Base-by-base conservation (phyloP, 1,140 invertebrate species). In the Oryctes rhinoceros region DNA sequence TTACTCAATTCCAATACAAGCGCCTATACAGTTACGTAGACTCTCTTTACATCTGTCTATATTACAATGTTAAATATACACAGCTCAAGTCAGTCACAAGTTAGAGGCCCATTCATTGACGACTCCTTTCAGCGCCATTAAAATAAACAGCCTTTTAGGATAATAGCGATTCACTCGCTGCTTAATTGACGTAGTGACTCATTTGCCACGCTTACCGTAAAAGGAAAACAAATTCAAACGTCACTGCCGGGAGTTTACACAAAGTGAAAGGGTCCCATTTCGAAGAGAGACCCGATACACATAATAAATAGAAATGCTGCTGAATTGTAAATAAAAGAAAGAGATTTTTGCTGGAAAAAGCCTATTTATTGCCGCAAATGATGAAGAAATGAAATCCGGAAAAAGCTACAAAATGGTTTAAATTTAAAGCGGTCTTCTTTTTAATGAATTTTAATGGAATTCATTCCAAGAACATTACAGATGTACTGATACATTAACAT, bases 61-160 rank as follows among this genome's bases (percentile, higher is more conserved):
- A n/a, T 53, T 53, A 53, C n/a, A 53, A 15, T 53, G 49, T 53
- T 53, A 53, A 53, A 53, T 53, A 53, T n/a, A 53, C 49, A 53
- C 49, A 13, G 49, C 49, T 11, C 49, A 53, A 53, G 49, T 53
- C 49, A 53, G 49, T 53, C 49, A 53, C 49, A 53, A 53, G 49
- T 53, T n/a, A 53, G 49, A 53, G 3, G 49, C n/a, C 49, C 49
- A 53, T 53, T 53, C 49, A 53, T 53, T 53, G 49, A 53, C 49
- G n/a, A 53, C 49, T 53, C 49, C 13, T 53, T 53, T 53, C n/a
- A 53, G n/a, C 49, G n/a, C 49, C 49, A 53, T 53, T 53, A 53
- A 53, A 53, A 53, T 53, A 53, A 53, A 53, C 49, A 53, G 49
- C n/a, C 49, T 53, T 53, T n/a, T 53, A 53, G 49, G 49, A 53